Evolutionary conservation across 2,797 vertebrate species (phyloP), one percentile per base, ranked within the genome.

Genomic region (Hydrolagus colliei): DNA sequence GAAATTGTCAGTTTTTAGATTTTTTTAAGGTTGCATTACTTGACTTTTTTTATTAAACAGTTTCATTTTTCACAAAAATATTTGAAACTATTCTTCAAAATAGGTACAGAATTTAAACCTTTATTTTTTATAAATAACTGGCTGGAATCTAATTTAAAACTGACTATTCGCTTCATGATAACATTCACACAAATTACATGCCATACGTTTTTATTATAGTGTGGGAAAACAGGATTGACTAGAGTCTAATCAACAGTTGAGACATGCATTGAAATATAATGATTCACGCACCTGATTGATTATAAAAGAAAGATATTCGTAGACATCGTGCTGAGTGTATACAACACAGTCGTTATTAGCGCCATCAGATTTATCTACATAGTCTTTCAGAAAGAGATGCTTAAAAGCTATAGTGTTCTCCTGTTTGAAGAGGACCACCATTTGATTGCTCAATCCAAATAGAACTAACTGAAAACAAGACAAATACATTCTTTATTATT

Each of bases 401-500:
- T 95, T 96, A 92, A 99, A 98, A 0, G 96, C 94, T 87, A 94
- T 87, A 20, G 96, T 94, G 88, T 96, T 99, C 87, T 97, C 96
- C 41, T 97, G 96, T 90, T 96, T 98, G 91, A 99, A 99, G 63
- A 95, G 95, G 86, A 98, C 98, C 89, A 97, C 96, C 97, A 98
- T 97, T 90, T 98, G 95, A 86, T 99, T 99, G 91, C 96, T 99
- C 88, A 99, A 88, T 35, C 98, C 97, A 88, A 99, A 99, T 78
- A 95, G 91, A 18, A 97, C 95, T 41, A 99, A 92, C 97, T 98
- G 91, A 73, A 91, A 89, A 62, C 74, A 86, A 52, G 87, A 68
- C 86, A 73, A 86, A 41, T 67, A 72, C 61, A 22, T 2, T 9
- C 0, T 52, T 52, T 52, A 52, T 52, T 52, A n/a, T 52, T 52